Evolutionary conservation across 2,113 vertebrate species (phyloP).

Genomic region (Limnothrissa miodon): DNA sequence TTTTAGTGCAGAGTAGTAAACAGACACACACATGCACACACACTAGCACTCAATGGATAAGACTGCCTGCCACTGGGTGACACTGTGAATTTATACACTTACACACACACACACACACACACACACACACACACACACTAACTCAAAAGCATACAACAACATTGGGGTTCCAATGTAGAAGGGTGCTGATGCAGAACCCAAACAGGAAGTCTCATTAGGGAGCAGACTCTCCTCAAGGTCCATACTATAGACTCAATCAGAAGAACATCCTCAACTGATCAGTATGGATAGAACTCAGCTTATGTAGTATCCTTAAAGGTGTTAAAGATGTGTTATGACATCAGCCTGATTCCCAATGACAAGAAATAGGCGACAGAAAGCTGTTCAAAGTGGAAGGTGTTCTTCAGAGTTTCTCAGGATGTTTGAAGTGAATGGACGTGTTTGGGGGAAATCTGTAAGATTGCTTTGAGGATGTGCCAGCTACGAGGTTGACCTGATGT

Average conservation of each 20-base stretch:
- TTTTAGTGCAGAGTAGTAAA: constrained; percentile 4
- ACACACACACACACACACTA: background rate
- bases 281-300: background rate
- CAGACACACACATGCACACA: background rate
- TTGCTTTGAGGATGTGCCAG: background rate
- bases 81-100: background rate
- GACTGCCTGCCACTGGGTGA: constrained; percentile 17
- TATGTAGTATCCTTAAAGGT: background rate
- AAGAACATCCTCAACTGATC: background rate
- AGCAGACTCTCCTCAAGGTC: background rate
- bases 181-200: background rate
- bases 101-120: constrained; percentile 4
- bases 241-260: background rate
- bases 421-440: background rate
- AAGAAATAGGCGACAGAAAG: background rate
- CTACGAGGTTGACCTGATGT: background rate
- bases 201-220: background rate
- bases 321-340: background rate
- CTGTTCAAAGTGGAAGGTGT: background rate
- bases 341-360: background rate
- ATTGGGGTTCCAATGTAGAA: background rate
- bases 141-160: background rate
- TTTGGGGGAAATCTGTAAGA: background rate
- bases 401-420: background rate
- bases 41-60: constrained; percentile 2